Percentiles rank a stretch among this genome's conserved stretches.
These are phyloP conservation scores for Hanleya hanleyi DNA, from an alignment of 2,888 invertebrate genomes.

Conservation along the genomic window DNA sequence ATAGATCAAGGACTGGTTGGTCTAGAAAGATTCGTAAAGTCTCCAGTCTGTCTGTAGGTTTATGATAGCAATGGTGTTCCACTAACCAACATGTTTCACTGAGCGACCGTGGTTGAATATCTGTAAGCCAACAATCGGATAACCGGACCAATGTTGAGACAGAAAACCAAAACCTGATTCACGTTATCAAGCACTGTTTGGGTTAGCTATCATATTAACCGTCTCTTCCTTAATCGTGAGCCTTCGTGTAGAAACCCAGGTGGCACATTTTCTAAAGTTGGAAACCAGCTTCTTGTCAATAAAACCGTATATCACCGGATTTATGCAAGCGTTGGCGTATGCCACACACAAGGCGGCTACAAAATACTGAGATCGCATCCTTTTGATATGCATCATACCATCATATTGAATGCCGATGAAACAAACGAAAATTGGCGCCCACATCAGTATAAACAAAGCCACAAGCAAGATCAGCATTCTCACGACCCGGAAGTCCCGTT, in stretches of 20 bases:
- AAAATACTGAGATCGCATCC: constrained; percentile 46
- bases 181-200: too few relatives aligned
- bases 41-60: too few relatives aligned
- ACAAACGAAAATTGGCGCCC: constrained; percentile 51
- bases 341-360: constrained; percentile 44
- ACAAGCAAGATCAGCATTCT: constrained; percentile 51
- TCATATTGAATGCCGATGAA: constrained; percentile 50
- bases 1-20: too few relatives aligned
- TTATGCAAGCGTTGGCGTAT: constrained; percentile 50
- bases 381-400: constrained; percentile 31
- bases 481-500: constrained; percentile 44
- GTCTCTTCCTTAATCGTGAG: too few relatives aligned
- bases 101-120: too few relatives aligned
- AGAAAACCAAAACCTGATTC: too few relatives aligned
- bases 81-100: too few relatives aligned
- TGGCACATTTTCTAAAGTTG: background rate
- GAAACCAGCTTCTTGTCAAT: constrained; percentile 38
- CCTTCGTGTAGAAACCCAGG: background rate
- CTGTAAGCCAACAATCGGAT: too few relatives aligned
- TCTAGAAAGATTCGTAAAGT: too few relatives aligned
- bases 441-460: constrained; percentile 51
- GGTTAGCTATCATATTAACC: too few relatives aligned
- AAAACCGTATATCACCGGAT: constrained; percentile 57
- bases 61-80: too few relatives aligned
- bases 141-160: too few relatives aligned